Base-by-base conservation (phyloP, 2,888 invertebrate species). In the Lasiommata megera region DNA sequence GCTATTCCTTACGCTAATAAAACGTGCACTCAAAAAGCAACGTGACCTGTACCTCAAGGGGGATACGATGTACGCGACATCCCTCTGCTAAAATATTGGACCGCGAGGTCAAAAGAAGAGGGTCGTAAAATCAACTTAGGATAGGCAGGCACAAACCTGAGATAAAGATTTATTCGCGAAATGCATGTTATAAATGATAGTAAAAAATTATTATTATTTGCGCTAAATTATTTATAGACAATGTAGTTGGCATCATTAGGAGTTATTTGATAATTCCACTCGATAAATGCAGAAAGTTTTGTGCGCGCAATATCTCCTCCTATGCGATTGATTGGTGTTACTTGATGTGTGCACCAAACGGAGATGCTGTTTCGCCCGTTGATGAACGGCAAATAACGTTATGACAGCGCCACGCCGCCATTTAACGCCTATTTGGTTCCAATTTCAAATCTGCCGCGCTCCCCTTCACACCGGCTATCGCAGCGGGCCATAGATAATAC, bases 381-480 rank as follows among this genome's bases (percentile, higher is more conserved):
- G 90, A 90, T 90, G 90, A 90, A 86, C 88, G 87, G 80, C 84
- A 89, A 90, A 90, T 87, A 86, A 86, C 78, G 89, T 90, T 90
- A 89, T 88, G 85, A 88, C 86, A 87, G 83, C 85, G 86, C 84
- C 84, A 83, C 88, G 91, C 88, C 91, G 92, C 92, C 92, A 93
- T 93, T 93, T 93, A 92, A 92, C 92, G 93, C 93, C 92, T 92
- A 93, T 93, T 92, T 93, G 93, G 88, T 86, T 92, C 90, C 92
- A 91, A 90, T 88, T 86, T 89, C 92, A 91, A 92, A 92, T 90
- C 84, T 88, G 77, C 76, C 85, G 90, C 88, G 85, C 85, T 83
- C 88, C 88, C 83, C 79, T 80, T 77, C 80, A 80, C 82, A 84
- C 84, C 84, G 84, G 84, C 77, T 88, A 84, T 78, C 76, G 76